Conservation (phyloP, 2,113 vertebrate species). For the Oncorhynchus keta region DNA sequence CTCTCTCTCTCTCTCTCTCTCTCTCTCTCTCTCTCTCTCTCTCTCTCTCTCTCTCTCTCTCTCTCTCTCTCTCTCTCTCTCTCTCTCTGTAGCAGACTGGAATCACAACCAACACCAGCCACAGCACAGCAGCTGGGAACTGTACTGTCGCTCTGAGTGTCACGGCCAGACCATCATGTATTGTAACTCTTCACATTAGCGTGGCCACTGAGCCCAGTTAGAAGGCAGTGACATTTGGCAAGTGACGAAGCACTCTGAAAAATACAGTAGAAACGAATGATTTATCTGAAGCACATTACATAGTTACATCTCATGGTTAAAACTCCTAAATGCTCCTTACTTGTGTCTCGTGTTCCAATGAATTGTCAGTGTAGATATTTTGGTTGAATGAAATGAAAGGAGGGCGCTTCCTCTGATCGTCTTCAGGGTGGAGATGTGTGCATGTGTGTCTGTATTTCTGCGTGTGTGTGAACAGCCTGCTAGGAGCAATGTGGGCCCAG, state of each 20-base stretch:
- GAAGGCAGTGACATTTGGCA: background rate
- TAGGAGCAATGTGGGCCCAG: constrained; percentile 19
- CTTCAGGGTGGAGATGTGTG: constrained; percentile 46
- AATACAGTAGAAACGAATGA: background rate
- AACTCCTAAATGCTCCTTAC: background rate
- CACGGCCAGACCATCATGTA: constrained; percentile 1
- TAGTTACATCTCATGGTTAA: no score
- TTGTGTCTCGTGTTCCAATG: background rate
- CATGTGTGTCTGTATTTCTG: constrained; percentile 8
- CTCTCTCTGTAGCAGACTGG: constrained; percentile 53
- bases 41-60: constrained; percentile 46
- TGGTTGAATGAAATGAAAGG: constrained; percentile 32
- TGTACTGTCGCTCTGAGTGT: constrained; percentile 31
- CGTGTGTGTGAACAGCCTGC: constrained; percentile 9
- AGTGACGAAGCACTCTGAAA: background rate
- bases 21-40: constrained; percentile 49
- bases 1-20: constrained; percentile 52
- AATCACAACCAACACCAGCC: constrained; percentile 9
- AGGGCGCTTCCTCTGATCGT: constrained; percentile 46
- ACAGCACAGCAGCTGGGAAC: constrained; percentile 51
- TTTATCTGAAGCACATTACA: background rate
- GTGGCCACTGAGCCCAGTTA: background rate
- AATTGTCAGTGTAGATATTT: background rate
- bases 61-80: constrained; percentile 54
- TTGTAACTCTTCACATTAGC: background rate